A percentile compares a stretch with the other conserved stretches of the same genome.
phyloP scores from a whole-genome alignment of 1,140 invertebrate species.

The Drosophila persimilis region DNA sequence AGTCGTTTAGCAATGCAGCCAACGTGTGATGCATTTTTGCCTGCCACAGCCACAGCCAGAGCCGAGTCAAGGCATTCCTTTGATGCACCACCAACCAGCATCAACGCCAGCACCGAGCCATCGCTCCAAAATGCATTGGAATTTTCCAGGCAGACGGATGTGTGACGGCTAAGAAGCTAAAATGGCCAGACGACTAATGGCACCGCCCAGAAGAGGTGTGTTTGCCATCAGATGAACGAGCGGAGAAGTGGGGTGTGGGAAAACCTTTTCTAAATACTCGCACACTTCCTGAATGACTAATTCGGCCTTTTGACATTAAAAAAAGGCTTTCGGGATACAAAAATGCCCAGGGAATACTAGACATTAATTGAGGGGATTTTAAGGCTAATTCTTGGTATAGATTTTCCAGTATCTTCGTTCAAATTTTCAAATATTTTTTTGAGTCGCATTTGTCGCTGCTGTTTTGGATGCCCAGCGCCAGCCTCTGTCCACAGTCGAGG shows the following conservation, averaged over 20 bases:
- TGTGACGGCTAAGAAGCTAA: not conserved
- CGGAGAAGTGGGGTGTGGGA: not conserved
- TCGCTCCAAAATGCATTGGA: conserved; percentile 40
- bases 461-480: conserved; percentile 29
- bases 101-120: no score
- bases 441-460: conserved; percentile 42
- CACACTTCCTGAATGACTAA: conserved; percentile 1
- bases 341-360: no score
- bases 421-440: conserved; percentile 10
- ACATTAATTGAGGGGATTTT: no score
- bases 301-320: not conserved
- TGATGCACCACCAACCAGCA: conserved; percentile 34
- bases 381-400: no score
- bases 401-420: no score
- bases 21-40: conserved; percentile 61
- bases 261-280: not conserved
- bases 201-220: not conserved
- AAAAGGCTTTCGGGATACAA: conserved; percentile 1
- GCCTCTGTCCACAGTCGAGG: conserved; percentile 51
- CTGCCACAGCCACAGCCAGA: no score
- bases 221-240: conserved; percentile 1
- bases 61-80: conserved; percentile 37
- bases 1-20: conserved; percentile 71
- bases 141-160: conserved; percentile 21
- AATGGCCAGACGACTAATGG: conserved; percentile 38